These are phyloP conservation scores for Sitobion miscanthi DNA, from an alignment of 1,140 invertebrate species.

Conservation along the genomic window DNA sequence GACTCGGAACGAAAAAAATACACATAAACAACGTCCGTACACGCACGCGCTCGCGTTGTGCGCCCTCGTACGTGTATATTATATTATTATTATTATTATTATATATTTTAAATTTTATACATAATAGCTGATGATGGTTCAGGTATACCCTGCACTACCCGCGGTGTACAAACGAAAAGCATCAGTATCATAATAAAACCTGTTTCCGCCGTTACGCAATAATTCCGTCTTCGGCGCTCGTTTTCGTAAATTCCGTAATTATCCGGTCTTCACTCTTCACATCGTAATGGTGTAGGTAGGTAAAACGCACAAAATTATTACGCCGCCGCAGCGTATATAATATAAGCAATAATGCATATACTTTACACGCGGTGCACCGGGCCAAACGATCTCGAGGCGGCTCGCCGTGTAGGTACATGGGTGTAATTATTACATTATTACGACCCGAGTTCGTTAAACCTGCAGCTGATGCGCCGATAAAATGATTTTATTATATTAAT, in stretches of 20 bases:
- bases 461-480: not conserved
- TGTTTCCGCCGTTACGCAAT: constrained; percentile 45
- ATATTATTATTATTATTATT: constrained; percentile 10
- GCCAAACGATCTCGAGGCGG: not conserved
- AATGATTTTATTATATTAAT: not conserved
- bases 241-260: constrained; percentile 45
- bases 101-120: not conserved
- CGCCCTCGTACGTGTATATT: not conserved
- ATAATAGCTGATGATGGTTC: not conserved
- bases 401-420: not conserved
- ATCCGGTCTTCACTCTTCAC: not conserved
- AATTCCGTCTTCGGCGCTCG: constrained; percentile 31
- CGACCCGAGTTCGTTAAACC: constrained; percentile 25
- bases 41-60: too few relatives aligned
- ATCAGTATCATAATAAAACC: constrained; percentile 12
- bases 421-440: constrained; percentile 19
- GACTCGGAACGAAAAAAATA: not conserved
- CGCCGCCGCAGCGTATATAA: not conserved
- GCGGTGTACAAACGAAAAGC: not conserved
- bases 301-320: not conserved
- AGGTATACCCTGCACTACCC: not conserved
- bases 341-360: not conserved
- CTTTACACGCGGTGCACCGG: not conserved
- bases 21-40: not conserved
- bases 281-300: too few relatives aligned